Evolutionary conservation across 2,888 invertebrate species (phyloP), one percentile per base, ranked within the genome.

Genomic region (Tipula vernalis): DNA sequence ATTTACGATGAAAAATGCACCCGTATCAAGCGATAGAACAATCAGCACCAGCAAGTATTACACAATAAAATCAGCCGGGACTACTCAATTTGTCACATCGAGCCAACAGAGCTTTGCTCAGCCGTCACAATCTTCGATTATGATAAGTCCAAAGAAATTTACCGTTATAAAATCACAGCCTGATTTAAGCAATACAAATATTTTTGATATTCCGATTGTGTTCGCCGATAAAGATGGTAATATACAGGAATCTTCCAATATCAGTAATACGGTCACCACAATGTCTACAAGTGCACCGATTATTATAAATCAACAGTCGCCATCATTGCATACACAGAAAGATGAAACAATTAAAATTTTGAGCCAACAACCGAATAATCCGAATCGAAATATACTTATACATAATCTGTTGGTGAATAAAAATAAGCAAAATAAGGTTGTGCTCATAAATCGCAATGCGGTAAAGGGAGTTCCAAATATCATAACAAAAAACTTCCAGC

Each of bases 121-220:
- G 8, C 13, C 86, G 12, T 87, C 83, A 86, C 57, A 86, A n/a
- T 87, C 87, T 47, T 90, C 90, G 44, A 86, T 88, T 15, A 83
- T 87, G 18, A 86, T 88, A 39, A 88, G 87, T 87, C 88, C 88
- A 0, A 90, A 90, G 10, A 91, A 91, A 87, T 91, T 90, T 83
- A 91, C 91, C 0, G 90, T 91, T 10, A 88, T 91, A 0, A 91
- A 91, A 87, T 47, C 36, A 4, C 86, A 86, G 6, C 89, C 93
- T 86, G 93, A 93, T 89, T 88, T 93, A 39, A 92, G 93, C 0
- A 90, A 91, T 0, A 91, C 92, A 87, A 94, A 94, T 89, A 94
- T 94, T 85, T 92, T 94, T 89, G 94, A 94, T 89, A 92, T 94
- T 89, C 94, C 94, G 0, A 94, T 94, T 88, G 93, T 94, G 87